Percentiles rank a stretch among this genome's conserved stretches.
Evolutionary conservation across 2,797 vertebrate species (phyloP).

Genomic region (Sebastes hubbsi): DNA sequence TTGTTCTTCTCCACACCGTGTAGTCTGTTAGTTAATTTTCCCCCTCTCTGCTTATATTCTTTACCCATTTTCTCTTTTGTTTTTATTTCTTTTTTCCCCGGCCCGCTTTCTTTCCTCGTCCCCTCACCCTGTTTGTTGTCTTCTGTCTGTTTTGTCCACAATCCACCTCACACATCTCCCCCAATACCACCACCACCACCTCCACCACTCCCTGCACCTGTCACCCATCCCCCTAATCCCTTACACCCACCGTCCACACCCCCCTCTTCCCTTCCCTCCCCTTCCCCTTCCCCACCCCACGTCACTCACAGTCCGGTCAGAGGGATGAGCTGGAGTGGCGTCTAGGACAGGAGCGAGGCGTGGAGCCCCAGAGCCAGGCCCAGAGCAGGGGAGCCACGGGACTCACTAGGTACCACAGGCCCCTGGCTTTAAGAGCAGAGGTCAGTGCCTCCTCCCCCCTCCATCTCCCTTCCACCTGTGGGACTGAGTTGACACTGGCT

Average conservation of each 20-base stretch:
- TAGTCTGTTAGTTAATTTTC: slow-evolving; percentile 67
- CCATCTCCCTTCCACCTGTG: slow-evolving; percentile 66
- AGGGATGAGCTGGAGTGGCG: slow-evolving; percentile 97
- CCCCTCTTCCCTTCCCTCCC: slow-evolving; percentile 70
- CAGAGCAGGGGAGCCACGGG: slow-evolving; percentile 90
- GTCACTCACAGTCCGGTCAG: slow-evolving; percentile 93
- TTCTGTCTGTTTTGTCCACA: slow-evolving; percentile 75
- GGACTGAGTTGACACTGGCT: slow-evolving; percentile 49
- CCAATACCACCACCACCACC: slow-evolving; percentile 53
- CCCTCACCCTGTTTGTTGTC: slow-evolving; percentile 68
- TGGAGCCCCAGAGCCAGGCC: slow-evolving; percentile 87
- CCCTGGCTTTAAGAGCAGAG: slow-evolving; percentile 94
- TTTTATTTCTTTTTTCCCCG: slow-evolving; percentile 53
- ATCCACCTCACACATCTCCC: slow-evolving; percentile 79
- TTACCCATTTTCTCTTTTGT: slow-evolving; percentile 83
- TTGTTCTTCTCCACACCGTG: slow-evolving; percentile 59
- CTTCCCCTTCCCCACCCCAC: slow-evolving; percentile 54
- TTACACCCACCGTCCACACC: slow-evolving; percentile 47
- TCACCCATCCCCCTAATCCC: slow-evolving; percentile 54
- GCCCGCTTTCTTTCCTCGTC: slow-evolving; percentile 35
- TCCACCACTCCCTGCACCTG: slow-evolving; percentile 70
- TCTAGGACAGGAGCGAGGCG: slow-evolving; percentile 89
- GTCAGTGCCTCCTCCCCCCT: slow-evolving; percentile 87
- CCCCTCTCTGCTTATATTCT: slow-evolving; percentile 70
- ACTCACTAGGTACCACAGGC: slow-evolving; percentile 91